Conservation (phyloP, 1,140 invertebrate species). For the Popillia japonica region DNA sequence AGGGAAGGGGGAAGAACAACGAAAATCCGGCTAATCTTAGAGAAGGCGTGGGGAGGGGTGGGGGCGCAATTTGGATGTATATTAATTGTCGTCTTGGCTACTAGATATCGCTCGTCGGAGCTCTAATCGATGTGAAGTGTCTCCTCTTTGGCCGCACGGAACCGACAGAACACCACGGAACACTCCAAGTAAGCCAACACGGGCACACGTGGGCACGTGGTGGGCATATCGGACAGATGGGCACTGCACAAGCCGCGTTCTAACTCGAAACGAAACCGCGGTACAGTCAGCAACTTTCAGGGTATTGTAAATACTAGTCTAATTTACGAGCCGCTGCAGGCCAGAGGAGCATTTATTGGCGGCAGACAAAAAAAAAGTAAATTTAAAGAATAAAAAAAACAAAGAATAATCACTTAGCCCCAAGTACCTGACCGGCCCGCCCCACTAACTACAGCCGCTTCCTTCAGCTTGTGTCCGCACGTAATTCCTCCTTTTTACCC, state of each 20-base stretch:
- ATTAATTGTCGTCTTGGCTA: slow-evolving; percentile 44
- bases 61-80: slow-evolving; percentile 48
- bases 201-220: neutral
- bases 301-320: slow-evolving; percentile 63
- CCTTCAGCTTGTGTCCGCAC: slow-evolving; percentile 44
- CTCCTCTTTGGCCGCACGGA: slow-evolving; percentile 47
- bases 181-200: slow-evolving; percentile 16
- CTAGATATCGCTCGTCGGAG: slow-evolving; percentile 38
- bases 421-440: slow-evolving; percentile 57
- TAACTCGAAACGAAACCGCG: slow-evolving; percentile 46
- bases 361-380: slow-evolving; percentile 35
- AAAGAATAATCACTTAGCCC: slow-evolving; percentile 43
- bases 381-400: no score
- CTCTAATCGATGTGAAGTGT: slow-evolving; percentile 45
- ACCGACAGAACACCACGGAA: slow-evolving; percentile 37
- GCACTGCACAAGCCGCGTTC: slow-evolving; percentile 37
- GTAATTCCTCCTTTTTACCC: slow-evolving; percentile 46
- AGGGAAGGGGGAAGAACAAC: neutral
- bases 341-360: slow-evolving; percentile 45
- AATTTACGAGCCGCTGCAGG: slow-evolving; percentile 54
- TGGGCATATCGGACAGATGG: slow-evolving; percentile 9
- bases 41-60: slow-evolving; percentile 40
- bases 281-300: slow-evolving; percentile 58
- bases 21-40: no score
- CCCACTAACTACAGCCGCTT: slow-evolving; percentile 46